A percentile compares a stretch with the other conserved stretches of the same genome.
Conservation (phyloP, 2,113 vertebrate species). For the Delphinus delphis region DNA sequence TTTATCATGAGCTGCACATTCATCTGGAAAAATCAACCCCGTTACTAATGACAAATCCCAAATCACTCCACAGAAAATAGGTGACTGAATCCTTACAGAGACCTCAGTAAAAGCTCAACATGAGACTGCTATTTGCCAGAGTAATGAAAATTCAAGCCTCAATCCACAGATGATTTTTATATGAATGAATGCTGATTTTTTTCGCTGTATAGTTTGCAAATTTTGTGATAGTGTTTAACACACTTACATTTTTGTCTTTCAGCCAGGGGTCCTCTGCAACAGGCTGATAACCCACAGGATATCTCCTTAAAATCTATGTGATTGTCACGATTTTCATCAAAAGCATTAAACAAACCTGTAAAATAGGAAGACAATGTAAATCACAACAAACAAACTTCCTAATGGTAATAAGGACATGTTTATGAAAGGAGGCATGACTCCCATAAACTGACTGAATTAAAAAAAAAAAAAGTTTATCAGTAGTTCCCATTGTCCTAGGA, state of each 20-base stretch:
- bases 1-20: constrained; percentile 36
- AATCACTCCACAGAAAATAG: constrained; percentile 23
- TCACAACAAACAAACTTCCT: constrained; percentile 50
- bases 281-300: constrained; percentile 97
- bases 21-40: constrained; percentile 8
- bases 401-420: constrained; percentile 7
- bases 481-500: background rate
- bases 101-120: constrained; percentile 33
- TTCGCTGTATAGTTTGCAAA: background rate
- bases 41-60: constrained; percentile 21
- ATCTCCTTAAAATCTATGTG: constrained; percentile 99
- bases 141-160: constrained; percentile 54
- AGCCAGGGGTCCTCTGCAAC: constrained; percentile 96
- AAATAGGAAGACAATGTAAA: constrained; percentile 73
- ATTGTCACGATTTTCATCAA: constrained; percentile 99
- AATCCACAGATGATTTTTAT: constrained; percentile 1
- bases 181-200: background rate
- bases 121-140: constrained; percentile 30
- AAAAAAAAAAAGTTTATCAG: background rate
- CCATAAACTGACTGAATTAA: background rate
- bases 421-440: background rate
- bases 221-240: constrained; percentile 60
- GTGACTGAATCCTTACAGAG: background rate
- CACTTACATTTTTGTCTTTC: constrained; percentile 98
- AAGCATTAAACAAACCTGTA: constrained; percentile 98